Base-by-base conservation (phyloP, 2,888 invertebrate species). In the Acanthococcus lagerstroemiae region DNA sequence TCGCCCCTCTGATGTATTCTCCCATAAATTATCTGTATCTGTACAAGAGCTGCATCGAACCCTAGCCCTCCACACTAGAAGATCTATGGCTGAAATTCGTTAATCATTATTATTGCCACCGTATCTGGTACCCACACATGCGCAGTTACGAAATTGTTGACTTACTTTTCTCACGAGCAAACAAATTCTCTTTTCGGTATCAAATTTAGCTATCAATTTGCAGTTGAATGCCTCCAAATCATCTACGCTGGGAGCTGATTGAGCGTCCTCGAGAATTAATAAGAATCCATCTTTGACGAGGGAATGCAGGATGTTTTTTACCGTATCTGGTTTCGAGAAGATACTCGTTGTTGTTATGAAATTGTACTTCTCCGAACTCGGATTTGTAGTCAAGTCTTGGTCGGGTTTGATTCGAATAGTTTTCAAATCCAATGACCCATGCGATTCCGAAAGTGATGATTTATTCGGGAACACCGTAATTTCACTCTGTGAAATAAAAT, bases 121-220 rank as follows among this genome's bases (percentile, higher is more conserved):
- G n/a, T n/a, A n/a, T n/a, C n/a, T n/a, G n/a, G n/a, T n/a, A n/a
- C n/a, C n/a, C n/a, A n/a, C n/a, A n/a, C n/a, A n/a, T n/a, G n/a
- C n/a, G n/a, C 30, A 6, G 3, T 37, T n/a, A 3, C n/a, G n/a
- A n/a, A 37, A 30, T 24, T 3, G 52, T 9, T 37, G 24, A 45
- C 69, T 70, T 24, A 73, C 72, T 72, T 82, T 84, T 45, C 88
- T 83, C 66, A 89, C 78, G 69, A 93, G 78, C 63, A 87, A 75
- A 71, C 87, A 83, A 58, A 82, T 78, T 72, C 83, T 83, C 65
- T 80, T 80, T 37, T 82, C 81, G 65, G 86, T 83, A 6, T 78
- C 77, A 77, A 88, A 88, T 73, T 80, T 81, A 25, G 81, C 81
- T 0, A 86, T 78, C 0, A 83, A 70, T 12, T 80, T 76, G 9